These are phyloP conservation scores for Hippocampus guttulatus DNA, from an alignment of 2,113 vertebrate genomes.

Conservation along the genomic window DNA sequence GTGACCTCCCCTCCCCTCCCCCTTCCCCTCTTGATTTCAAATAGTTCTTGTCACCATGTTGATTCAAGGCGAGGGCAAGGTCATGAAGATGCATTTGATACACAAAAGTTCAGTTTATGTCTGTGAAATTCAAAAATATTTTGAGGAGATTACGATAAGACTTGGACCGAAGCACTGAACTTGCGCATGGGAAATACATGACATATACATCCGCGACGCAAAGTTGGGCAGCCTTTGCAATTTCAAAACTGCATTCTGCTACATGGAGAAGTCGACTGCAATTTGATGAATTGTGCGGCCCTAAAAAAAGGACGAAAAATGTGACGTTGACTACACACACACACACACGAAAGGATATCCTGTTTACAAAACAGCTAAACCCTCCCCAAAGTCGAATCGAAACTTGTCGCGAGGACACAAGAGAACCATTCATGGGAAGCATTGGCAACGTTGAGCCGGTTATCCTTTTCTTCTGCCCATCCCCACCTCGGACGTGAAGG, in stretches of 20 bases:
- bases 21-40: no score
- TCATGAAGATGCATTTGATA: not conserved
- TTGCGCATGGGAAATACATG: no score
- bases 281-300: no score
- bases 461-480: not conserved
- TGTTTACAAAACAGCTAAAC: conserved; percentile 48
- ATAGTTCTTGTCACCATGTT: not conserved
- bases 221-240: no score
- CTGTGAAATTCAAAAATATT: no score
- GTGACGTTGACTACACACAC: no score
- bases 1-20: not conserved
- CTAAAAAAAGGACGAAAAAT: conserved; percentile 15
- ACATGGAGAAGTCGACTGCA: no score
- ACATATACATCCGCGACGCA: no score
- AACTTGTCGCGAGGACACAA: not conserved
- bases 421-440: conserved; percentile 16
- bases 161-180: no score
- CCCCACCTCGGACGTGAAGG: not conserved
- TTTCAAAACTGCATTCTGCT: no score
- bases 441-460: not conserved
- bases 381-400: conserved; percentile 31
- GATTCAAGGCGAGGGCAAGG: not conserved
- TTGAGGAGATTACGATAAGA: no score
- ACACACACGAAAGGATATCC: conserved; percentile 43
- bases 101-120: not conserved